Evolutionary conservation across 2,888 invertebrate species (phyloP), one percentile per base, ranked within the genome.

Genomic region (Chironomus riparius): DNA sequence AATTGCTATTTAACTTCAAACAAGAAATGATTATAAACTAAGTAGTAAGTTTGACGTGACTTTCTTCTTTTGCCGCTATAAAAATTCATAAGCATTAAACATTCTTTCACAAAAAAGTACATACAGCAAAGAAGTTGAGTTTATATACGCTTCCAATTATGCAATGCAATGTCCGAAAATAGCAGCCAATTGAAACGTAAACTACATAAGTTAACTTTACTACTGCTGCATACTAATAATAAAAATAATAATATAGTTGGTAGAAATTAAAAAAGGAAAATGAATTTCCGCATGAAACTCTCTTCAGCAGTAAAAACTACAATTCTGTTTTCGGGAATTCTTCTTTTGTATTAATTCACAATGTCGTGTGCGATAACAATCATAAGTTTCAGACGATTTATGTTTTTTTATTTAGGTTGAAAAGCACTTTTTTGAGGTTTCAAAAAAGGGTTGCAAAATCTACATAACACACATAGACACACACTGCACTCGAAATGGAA

Each of bases 311-410:
- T 15, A 56, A 7, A 56, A 56, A 56, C 15, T 15, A n/a, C 15
- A 18, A 50, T 15, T 50, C 7, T 38, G 7, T 38, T 38, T 38
- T 38, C 38, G 38, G 10, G 38, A 38, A 38, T 38, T 38, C 38
- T 38, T 38, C 38, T 38, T 38, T 38, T 10, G 2, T 38, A 38
- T 38, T 38, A 72, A 72, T 65, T 13, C 13, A 72, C 72, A 62
- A 72, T 72, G 72, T 72, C 72, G 72, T 62, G 72, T 71, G 38
- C 50, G 72, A 72, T 72, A 72, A 72, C 62, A 62, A 72, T 72
- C 72, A 72, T 61, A 72, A 72, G 62, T 72, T 72, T 24, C 61
- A 72, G 72, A 72, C 72, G 72, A 72, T 72, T 71, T 71, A 71
- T 71, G 22, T 56, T 56, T 28, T n/a, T n/a, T 56, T 56, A 70